Evolutionary conservation across 2,113 vertebrate genomes (phyloP), one percentile per base, ranked within the genome.

Genomic region (Aspiorhynchus laticeps): DNA sequence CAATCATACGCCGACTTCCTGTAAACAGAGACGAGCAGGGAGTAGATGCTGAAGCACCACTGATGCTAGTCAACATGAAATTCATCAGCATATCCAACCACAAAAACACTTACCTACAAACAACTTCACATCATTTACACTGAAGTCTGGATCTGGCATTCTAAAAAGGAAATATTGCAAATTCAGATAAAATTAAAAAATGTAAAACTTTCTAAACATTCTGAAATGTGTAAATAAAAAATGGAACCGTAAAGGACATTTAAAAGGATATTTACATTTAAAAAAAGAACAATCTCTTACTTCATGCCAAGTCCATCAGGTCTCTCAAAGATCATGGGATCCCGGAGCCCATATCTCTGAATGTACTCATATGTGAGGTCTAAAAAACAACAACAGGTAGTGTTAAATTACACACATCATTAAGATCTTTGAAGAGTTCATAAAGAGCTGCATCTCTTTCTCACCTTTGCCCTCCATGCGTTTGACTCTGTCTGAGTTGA

Each of bases 401-500:
- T 21, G 6, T 67, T 48, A 63, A 38, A 56, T 33, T 69, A 19
- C 5, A 78, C 61, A 17, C 9, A 0, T 1, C 41, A 48, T 21
- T 28, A 12, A 28, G 21, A 43, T 41, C 2, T 26, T 7, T 36
- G 33, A 80, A 41, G 31, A 17, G 51, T 80, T 63, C 3, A n/a
- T 33, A 56, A 73, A 21, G 26, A 78, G 26, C 76, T 12, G 33
- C 59, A n/a, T 61, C 21, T 80, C 26, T 80, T 15, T 51, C 51
- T 41, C 43, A 99, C 98, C 98, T 98, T 98, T 97, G 86, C 98
- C 98, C 75, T 98, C 96, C 98, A 99, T 99, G 92, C 96, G 95
- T 88, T 97, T 97, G 90, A 99, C 94, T 26, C 98, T 96, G 53
- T 96, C 95, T 24, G 94, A 96, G 89, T 93, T 96, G 75, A 97